Evolutionary conservation across 2,113 vertebrate species (phyloP), one percentile per base, ranked within the genome.

Genomic region (Triplophysa siluroides): DNA sequence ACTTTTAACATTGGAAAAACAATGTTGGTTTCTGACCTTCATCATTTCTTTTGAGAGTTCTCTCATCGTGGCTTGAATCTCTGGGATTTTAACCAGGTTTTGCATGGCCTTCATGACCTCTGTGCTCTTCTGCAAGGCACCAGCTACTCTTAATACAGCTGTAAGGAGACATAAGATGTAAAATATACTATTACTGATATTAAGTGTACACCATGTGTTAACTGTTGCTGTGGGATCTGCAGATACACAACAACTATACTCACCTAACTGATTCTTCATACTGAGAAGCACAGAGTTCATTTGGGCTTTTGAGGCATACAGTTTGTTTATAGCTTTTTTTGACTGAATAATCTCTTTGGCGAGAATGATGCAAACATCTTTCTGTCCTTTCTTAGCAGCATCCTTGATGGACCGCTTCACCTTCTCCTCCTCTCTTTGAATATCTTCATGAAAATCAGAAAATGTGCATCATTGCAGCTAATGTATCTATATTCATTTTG

Each of bases 71-170:
- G 95, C 96, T 89, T 99, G 97, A 86, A 99, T 95, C 92, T 99
- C 98, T 21, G 97, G 97, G 89, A 99, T 91, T 91, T 98, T 99
- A 29, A 98, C 90, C 2, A 99, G 89, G 74, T 77, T 98, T 85
- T 99, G 96, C 97, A 99, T 99, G 85, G 96, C 97, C 89, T 96
- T 97, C 98, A 99, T 99, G 75, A 99, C 98, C 78, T 98, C 98
- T 67, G 98, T 96, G 91, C 98, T 99, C 90, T 96, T 98, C 92
- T 98, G 95, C 78, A 99, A 63, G 0, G 96, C 92, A 2, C 98
- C 98, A 0, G 97, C 95, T 23, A 99, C 95, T 85, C 94, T 93
- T 16, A 96, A 86, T 6, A 98, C 87, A 81, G 97, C 98, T 99
- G 88, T 18, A 23, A 72, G 76, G 56, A 74, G 0, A 83, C 7